Conservation (phyloP, 1,140 invertebrate genomes). For the Schlechtendalia chinensis region DNA sequence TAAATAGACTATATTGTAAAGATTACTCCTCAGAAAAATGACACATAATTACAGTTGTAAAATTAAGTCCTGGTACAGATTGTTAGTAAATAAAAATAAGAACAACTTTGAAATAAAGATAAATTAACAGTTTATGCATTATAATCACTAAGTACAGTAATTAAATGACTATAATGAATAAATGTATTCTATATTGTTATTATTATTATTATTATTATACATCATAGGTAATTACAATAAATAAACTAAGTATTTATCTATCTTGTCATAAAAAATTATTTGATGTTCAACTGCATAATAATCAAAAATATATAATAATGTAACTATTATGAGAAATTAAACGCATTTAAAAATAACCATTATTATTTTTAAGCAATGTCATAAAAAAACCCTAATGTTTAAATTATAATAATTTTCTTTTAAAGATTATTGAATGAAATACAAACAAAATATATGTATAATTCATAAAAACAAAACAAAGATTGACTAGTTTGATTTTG, state of each 20-base stretch:
- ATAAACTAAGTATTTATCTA: conserved; percentile 28
- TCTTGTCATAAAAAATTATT: neutral
- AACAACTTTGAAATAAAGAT: neutral
- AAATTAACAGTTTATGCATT: neutral
- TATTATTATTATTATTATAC: conserved; percentile 14
- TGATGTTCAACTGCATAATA: neutral
- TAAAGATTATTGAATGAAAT: conserved; percentile 29
- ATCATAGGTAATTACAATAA: neutral
- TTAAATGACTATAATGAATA: conserved; percentile 20
- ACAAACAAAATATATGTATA: conserved; percentile 45
- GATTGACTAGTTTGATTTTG: conserved; percentile 49
- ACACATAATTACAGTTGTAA: neutral
- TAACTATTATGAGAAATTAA: neutral
- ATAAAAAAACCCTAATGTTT: neutral
- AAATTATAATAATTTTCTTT: conserved; percentile 13
- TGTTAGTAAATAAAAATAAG: neutral
- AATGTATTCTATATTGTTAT: conserved; percentile 5
- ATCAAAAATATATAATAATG: neutral
- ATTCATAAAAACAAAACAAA: conserved; percentile 47
- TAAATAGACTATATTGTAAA: neutral
- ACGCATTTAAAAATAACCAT: neutral
- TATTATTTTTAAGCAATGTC: too few species aligned
- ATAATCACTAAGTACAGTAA: conserved; percentile 25
- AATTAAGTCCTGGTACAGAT: neutral
- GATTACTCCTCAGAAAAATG: neutral